Evolutionary conservation across 2,888 invertebrate species (phyloP), one percentile per base, ranked within the genome.

Genomic region (Agrypnus murinus): DNA sequence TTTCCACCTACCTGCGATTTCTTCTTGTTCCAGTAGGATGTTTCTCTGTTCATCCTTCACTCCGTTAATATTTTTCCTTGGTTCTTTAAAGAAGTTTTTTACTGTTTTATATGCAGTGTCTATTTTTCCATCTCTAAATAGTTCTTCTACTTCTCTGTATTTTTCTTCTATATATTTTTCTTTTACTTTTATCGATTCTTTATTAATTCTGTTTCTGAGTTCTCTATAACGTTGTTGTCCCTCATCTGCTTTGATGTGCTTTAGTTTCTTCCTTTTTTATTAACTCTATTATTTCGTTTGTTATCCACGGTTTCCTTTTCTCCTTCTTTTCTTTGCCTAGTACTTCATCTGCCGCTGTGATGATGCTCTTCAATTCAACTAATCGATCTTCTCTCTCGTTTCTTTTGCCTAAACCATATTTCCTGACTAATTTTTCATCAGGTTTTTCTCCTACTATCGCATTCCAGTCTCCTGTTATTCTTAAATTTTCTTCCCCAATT

Each of bases 171-270:
- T n/a, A n/a, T n/a, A n/a, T n/a, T n/a, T n/a, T n/a, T n/a, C n/a
- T n/a, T n/a, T n/a, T n/a, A n/a, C n/a, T n/a, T n/a, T n/a, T n/a
- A n/a, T n/a, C n/a, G n/a, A n/a, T n/a, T n/a, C n/a, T n/a, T n/a
- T n/a, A n/a, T n/a, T n/a, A n/a, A n/a, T n/a, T n/a, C n/a, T n/a
- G n/a, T n/a, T n/a, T n/a, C 50, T 50, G 7, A 50, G 31, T 12
- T 50, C 5, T 50, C 50, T 50, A 50, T 25, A 50, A 8, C 50
- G 50, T 50, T 25, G 50, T 50, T 50, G 50, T 50, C 15, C 46
- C 46, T 46, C 46, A 6, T 46, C 14, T 50, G 50, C 25, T 50
- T 50, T 50, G 50, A 19, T 50, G 50, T 19, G 17, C 25, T 17
- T 19, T 2, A 50, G 14, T 31, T 50, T 50, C 50, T 25, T 50